Conservation (phyloP, 2,113 vertebrate genomes). For the Tragelaphus strepsiceros region DNA sequence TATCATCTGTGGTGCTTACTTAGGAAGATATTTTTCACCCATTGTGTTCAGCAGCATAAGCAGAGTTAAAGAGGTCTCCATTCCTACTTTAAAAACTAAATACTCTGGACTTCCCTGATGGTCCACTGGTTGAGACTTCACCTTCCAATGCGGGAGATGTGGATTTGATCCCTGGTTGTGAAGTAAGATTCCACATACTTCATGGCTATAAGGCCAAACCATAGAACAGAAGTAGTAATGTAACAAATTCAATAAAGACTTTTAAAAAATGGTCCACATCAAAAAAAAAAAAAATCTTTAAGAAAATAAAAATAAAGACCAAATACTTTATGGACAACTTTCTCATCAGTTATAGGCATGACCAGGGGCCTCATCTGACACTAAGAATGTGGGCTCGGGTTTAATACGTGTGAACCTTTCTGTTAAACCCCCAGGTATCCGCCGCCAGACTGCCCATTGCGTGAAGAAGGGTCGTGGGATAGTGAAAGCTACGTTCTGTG, state of each 20-base stretch:
- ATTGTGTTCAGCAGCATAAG: neutral
- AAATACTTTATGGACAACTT: neutral
- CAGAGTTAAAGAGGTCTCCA: neutral
- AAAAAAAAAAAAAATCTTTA: neutral
- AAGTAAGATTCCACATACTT: neutral
- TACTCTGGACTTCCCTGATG: neutral
- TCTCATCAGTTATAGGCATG: neutral
- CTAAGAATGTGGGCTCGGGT: neutral
- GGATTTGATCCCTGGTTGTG: neutral
- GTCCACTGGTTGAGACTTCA: neutral
- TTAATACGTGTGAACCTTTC: neutral
- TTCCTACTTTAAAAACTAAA: neutral
- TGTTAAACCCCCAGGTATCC: conserved; percentile 81
- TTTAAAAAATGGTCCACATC: neutral
- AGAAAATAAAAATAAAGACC: neutral
- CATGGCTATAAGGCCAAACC: neutral
- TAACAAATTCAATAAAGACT: neutral
- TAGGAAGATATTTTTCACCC: neutral
- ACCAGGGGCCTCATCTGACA: neutral
- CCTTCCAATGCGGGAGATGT: neutral
- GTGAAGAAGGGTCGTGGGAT: conserved; percentile 83
- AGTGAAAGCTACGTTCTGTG: conserved; percentile 89
- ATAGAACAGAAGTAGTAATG: neutral
- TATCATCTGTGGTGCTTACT: neutral
- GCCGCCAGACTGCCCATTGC: conserved; percentile 87